Percentiles rank a stretch among this genome's conserved stretches.
These are phyloP conservation scores for Yoshiicerus persimilis DNA, from an alignment of 1,140 invertebrate species.

Conservation along the genomic window DNA sequence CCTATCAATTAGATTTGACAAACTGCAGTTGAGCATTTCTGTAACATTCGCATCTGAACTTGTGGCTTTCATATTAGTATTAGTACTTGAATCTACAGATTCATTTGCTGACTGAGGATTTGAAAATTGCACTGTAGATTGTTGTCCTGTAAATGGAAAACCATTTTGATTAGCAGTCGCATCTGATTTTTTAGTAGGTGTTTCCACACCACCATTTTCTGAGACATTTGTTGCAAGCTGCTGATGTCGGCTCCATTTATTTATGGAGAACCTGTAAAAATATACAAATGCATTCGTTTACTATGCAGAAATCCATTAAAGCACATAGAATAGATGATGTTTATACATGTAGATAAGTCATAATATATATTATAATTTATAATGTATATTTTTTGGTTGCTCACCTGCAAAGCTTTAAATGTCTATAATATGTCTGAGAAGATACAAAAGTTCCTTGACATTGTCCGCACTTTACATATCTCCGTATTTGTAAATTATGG, in stretches of 20 bases:
- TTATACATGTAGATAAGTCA: no score
- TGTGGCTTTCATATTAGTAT: neutral
- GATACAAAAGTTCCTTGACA: neutral
- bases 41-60: neutral
- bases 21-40: neutral
- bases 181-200: neutral
- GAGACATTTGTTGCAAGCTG: neutral
- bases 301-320: neutral
- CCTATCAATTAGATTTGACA: neutral
- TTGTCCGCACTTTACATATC: neutral
- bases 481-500: neutral
- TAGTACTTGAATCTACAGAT: neutral
- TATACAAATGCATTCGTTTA: neutral
- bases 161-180: neutral
- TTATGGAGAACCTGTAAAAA: neutral
- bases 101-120: neutral
- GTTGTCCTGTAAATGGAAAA: neutral
- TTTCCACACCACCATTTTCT: neutral
- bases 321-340: no score
- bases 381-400: no score
- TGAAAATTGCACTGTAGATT: neutral
- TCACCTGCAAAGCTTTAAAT: conserved; percentile 11
- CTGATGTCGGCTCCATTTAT: neutral
- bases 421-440: neutral
- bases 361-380: no score